Conservation (phyloP, 2,113 vertebrate species). For the Rhynchopsitta pachyrhyncha region DNA sequence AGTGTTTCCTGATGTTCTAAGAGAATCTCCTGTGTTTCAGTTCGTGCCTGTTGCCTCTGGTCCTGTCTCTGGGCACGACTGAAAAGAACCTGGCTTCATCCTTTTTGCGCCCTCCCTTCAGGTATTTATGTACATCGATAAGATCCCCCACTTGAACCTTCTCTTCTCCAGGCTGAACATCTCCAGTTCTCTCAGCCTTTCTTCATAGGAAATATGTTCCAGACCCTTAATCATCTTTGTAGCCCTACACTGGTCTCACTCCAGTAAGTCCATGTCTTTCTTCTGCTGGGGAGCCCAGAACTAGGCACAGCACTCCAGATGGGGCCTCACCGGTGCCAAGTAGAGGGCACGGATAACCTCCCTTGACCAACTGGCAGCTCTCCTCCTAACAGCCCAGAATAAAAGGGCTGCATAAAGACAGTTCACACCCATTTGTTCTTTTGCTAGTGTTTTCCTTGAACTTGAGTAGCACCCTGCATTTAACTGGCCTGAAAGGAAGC, state of each 20-base stretch:
- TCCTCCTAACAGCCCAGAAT: not conserved
- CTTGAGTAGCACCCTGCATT: not conserved
- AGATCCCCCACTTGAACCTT: not conserved
- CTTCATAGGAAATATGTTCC: not conserved
- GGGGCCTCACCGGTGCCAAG: not conserved
- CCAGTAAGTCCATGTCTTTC: not conserved
- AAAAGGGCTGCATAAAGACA: not conserved
- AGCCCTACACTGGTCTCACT: not conserved
- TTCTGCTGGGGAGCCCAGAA: not conserved
- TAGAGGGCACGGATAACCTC: not conserved
- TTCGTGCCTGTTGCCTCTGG: not conserved
- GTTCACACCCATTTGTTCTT: constrained; percentile 4
- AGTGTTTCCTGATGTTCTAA: not conserved
- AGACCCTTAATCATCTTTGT: not conserved
- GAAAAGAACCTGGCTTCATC: not conserved
- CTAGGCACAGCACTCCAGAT: not conserved
- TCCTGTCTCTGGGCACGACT: not conserved
- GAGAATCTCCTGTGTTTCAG: not conserved
- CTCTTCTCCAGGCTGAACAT: not conserved
- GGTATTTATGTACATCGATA: not conserved
- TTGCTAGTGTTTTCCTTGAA: not conserved
- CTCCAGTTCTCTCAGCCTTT: not conserved
- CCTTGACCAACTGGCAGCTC: not conserved
- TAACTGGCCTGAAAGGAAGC: constrained; percentile 18
- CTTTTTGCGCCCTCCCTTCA: not conserved